Percentiles rank a stretch among this genome's conserved stretches.
Evolutionary conservation across 2,888 invertebrate species (phyloP).

Genomic region (Eupeodes luniger): DNA sequence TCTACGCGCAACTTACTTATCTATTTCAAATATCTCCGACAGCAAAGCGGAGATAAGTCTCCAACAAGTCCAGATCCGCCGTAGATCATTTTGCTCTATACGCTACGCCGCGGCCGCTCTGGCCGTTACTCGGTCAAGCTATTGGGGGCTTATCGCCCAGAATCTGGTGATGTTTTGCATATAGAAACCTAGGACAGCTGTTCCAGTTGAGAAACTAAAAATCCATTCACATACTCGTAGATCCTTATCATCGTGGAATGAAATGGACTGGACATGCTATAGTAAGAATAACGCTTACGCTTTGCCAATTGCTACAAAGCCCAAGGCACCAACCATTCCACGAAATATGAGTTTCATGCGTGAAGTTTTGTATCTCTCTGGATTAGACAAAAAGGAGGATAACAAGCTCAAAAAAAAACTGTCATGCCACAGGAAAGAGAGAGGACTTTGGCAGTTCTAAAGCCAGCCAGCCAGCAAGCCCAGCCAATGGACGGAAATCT

Average conservation of each 20-base stretch:
- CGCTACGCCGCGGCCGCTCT: no score
- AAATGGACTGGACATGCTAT: conserved; percentile 59
- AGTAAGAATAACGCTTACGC: conserved; percentile 32
- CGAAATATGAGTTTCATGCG: conserved; percentile 72
- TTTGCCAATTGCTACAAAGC: conserved; percentile 48
- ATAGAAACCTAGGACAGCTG: conserved; percentile 55
- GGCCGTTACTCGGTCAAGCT: conserved; percentile 25
- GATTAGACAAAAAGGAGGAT: conserved; percentile 6
- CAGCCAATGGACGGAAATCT: conserved; percentile 47
- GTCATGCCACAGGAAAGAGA: conserved; percentile 53
- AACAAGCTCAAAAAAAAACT: conserved; percentile 18
- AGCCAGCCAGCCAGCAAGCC: not conserved
- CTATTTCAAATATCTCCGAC: conserved; percentile 58
- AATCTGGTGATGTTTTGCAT: conserved; percentile 66
- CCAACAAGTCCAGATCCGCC: conserved; percentile 61
- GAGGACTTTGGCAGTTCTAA: conserved; percentile 50
- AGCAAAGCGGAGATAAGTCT: conserved; percentile 70
- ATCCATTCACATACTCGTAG: conserved; percentile 44
- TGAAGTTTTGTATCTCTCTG: conserved; percentile 58
- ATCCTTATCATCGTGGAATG: conserved; percentile 65
- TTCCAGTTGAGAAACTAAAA: conserved; percentile 47
- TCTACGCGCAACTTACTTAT: conserved; percentile 53
- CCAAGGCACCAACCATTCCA: conserved; percentile 19
- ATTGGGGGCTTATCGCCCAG: conserved; percentile 46
- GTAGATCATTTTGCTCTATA: conserved; percentile 61